These are phyloP conservation scores for Toxotes chatareus DNA, from an alignment of 2,113 vertebrate genomes.

Conservation along the genomic window DNA sequence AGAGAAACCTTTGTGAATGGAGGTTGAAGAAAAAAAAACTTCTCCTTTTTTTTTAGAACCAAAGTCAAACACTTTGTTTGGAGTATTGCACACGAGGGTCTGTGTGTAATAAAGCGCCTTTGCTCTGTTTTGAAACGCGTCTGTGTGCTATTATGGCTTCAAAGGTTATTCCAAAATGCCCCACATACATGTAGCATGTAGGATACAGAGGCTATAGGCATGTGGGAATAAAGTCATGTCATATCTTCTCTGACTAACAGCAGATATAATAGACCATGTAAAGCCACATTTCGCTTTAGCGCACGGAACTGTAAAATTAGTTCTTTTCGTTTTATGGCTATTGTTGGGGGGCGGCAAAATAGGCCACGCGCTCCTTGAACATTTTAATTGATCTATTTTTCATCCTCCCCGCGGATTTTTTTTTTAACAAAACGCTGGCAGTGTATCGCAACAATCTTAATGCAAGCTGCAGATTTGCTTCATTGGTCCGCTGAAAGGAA, in stretches of 20 bases:
- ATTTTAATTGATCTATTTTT: conserved; percentile 81
- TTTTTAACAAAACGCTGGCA: conserved; percentile 51
- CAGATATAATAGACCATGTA: conserved; percentile 48
- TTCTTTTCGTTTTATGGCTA: conserved; percentile 45
- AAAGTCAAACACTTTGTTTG: conserved; percentile 60
- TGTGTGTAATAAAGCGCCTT: conserved; percentile 49
- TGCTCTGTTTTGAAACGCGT: conserved; percentile 45
- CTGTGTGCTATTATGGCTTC: conserved; percentile 48
- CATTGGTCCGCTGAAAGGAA: conserved; percentile 56
- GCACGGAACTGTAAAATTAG: conserved; percentile 47
- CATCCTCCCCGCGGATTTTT: conserved; percentile 58
- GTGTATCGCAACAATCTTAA: conserved; percentile 38
- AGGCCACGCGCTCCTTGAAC: conserved; percentile 68
- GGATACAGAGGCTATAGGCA: conserved; percentile 29
- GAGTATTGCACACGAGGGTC: conserved; percentile 54
- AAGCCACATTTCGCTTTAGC: conserved; percentile 41
- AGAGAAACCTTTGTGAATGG: conserved; percentile 11
- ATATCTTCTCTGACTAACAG: conserved; percentile 43
- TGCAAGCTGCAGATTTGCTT: conserved; percentile 45
- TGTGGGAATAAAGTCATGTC: conserved; percentile 55
- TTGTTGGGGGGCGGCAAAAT: conserved; percentile 62
- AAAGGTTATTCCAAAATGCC: conserved; percentile 51
- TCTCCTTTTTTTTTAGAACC: conserved; percentile 19
- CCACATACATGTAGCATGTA: conserved; percentile 39
- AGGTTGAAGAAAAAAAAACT: conserved; percentile 12